Evolutionary conservation across 2,888 invertebrate species (phyloP).

Genomic region (Pseudoips prasinana): DNA sequence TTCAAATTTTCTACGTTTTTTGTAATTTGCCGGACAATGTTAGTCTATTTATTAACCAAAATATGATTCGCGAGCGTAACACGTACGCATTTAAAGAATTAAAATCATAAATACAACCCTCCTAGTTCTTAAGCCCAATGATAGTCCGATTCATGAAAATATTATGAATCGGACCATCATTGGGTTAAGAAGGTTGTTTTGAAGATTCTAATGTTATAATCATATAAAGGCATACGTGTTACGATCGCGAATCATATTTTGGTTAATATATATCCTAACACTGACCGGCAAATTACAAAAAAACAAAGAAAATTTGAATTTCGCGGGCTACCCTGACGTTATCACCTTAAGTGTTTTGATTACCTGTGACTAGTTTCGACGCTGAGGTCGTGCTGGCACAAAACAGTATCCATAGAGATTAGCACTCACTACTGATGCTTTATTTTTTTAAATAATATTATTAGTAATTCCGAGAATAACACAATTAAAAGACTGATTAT

Average conservation of each 20-base stretch:
- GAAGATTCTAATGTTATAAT: constrained; percentile 12
- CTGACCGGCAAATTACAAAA: constrained; percentile 9
- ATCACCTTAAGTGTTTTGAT: constrained; percentile 11
- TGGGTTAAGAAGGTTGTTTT: constrained; percentile 12
- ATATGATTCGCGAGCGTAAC: constrained; percentile 11
- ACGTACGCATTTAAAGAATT: constrained; percentile 10
- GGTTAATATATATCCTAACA: constrained; percentile 9
- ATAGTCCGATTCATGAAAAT: constrained; percentile 8
- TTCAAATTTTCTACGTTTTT: constrained; percentile 11
- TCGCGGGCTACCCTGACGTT: constrained; percentile 5
- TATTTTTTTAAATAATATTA: constrained; percentile 8
- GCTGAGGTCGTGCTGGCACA: constrained; percentile 11
- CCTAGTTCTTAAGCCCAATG: constrained; percentile 10
- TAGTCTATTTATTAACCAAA: constrained; percentile 10
- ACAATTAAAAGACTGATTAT: constrained; percentile 15
- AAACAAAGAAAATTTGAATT: constrained; percentile 8
- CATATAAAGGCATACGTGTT: constrained; percentile 10
- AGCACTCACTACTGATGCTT: constrained; percentile 9
- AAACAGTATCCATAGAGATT: constrained; percentile 8
- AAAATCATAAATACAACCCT: constrained; percentile 9
- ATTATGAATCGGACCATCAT: constrained; percentile 11
- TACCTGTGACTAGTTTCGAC: constrained; percentile 12
- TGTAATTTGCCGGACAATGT: constrained; percentile 10
- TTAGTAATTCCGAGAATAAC: constrained; percentile 9
- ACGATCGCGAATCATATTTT: constrained; percentile 12